A percentile compares a stretch with the other conserved stretches of the same genome.
Evolutionary conservation across 2,888 invertebrate genomes (phyloP).

Genomic region (Schizotus pectinicornis): DNA sequence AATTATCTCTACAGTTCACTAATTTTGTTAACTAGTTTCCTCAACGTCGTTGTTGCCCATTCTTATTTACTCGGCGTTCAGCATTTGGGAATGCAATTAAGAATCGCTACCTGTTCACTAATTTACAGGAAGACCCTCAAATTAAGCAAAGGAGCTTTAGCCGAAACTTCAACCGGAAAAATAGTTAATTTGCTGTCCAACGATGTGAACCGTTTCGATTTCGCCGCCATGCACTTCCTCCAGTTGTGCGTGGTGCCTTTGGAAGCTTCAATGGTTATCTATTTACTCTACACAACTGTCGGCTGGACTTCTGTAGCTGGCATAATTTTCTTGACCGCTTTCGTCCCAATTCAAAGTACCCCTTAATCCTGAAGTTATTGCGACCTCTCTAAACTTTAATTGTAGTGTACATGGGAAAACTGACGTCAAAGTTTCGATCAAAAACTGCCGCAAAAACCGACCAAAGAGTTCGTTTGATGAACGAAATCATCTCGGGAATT

Average conservation of each 20-base stretch:
- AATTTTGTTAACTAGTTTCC: conserved; percentile 72
- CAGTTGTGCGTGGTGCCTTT: conserved; percentile 81
- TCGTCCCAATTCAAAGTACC: conserved; percentile 58
- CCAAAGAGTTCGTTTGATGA: conserved; percentile 70
- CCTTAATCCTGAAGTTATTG: conserved; percentile 22
- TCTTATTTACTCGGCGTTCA: conserved; percentile 85
- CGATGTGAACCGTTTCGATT: conserved; percentile 83
- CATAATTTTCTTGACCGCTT: conserved; percentile 58
- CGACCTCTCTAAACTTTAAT: conserved; percentile 27
- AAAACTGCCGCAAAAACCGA: conserved; percentile 63
- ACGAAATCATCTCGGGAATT: conserved; percentile 72
- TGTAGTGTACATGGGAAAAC: conserved; percentile 74
- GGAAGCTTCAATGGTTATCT: conserved; percentile 73
- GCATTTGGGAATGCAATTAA: conserved; percentile 79
- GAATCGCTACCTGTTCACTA: conserved; percentile 80
- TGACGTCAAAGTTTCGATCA: conserved; percentile 64
- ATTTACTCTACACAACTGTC: conserved; percentile 67
- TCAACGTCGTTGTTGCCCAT: conserved; percentile 69
- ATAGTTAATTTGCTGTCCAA: conserved; percentile 67
- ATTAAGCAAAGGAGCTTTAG: conserved; percentile 78
- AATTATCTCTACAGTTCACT: conserved; percentile 79
- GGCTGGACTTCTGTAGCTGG: conserved; percentile 61
- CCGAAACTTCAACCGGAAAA: conserved; percentile 76
- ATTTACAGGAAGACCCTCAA: conserved; percentile 75
- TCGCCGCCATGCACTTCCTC: conserved; percentile 77